Evolutionary conservation across 2,888 invertebrate genomes (phyloP), one percentile per base, ranked within the genome.

Genomic region (Pasiphila rectangulata): DNA sequence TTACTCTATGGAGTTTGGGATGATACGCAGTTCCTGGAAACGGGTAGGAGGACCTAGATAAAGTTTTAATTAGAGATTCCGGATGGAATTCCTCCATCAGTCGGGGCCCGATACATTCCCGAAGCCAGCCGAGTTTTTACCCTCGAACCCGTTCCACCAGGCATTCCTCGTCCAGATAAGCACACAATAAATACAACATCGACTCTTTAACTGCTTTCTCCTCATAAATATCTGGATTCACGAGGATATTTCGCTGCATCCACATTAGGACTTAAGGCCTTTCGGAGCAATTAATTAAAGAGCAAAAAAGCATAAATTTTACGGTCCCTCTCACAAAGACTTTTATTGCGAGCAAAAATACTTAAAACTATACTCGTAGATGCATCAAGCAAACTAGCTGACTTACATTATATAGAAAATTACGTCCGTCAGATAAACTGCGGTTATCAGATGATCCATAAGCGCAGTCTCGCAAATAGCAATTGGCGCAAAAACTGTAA

Each of bases 1-100:
- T 57, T 39, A 39, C 35, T 36, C 32, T 40, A 40, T 51, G 43
- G 40, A 49, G 46, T 41, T 52, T 42, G 25, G 44, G 49, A 45
- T 45, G 49, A 50, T 46, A 43, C 42, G 48, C 36, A 29, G 60
- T 71, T 71, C 71, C 61, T 59, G 68, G 72, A 72, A 72, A 54
- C 63, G 36, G 54, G 55, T 57, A 56, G 62, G n/a, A n/a, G n/a
- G 56, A 51, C 57, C 79, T 86, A 87, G 88, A 85, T 78, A 84
- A 88, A 87, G 76, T 87, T 87, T 88, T 87, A 88, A 87, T 87
- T 85, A 82, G 83, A 75, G 79, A 86, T 85, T 86, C 88, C 86
- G 76, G 78, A 75, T 81, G 77, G 69, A 77, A 85, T 85, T 79
- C 83, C 82, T 69, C 62, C 74, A 73, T 75, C 77, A 76, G 75